Evolutionary conservation across 2,888 invertebrate genomes (phyloP), one percentile per base, ranked within the genome.

Genomic region (Eristalis intricaria): DNA sequence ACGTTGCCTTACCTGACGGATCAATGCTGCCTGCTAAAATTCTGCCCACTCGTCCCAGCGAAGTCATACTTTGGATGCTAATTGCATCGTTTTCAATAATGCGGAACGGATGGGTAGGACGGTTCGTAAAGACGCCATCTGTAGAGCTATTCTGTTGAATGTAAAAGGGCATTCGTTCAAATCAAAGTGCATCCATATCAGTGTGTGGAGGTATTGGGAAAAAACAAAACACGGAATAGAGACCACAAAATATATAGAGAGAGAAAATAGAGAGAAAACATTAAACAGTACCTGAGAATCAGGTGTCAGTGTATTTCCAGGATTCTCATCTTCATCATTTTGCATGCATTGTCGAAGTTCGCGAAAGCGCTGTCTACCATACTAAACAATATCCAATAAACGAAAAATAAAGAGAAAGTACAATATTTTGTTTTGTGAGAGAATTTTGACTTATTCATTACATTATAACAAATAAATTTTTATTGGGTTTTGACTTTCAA

Each of bases 71-170:
- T 92, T 97, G 97, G 90, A 98, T 94, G 91, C 97, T 97, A 92
- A 97, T 95, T 19, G 97, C 96, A 93, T 98, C 98, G 90, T 97
- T 97, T 90, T 98, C 97, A 90, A 98, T 97, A 89, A 97, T 96
- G 91, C 96, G 95, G 92, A 97, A 97, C 23, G 97, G 97, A 93
- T 97, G 97, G 65, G 95, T 94, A 90, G 95, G 95, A 70, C 94
- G 94, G 85, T 95, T 94, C 10, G 96, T 95, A 92, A 95, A 96
- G 15, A 96, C 95, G 84, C 96, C 96, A 90, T 98, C 98, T 75
- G 96, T 95, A 10, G 97, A 96, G 89, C 94, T 93, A 60, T 94
- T 94, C 93, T 93, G 90, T 90, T 89, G 79, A 87, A 70, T 22
- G 61, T 68, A 77, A 65, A 50, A 81, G 66, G 11, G 63, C 32